Percentiles rank a stretch among this genome's conserved stretches.
These are phyloP conservation scores for Harpagoxenus sublaevis DNA, from an alignment of 2,888 invertebrate species.

Conservation along the genomic window DNA sequence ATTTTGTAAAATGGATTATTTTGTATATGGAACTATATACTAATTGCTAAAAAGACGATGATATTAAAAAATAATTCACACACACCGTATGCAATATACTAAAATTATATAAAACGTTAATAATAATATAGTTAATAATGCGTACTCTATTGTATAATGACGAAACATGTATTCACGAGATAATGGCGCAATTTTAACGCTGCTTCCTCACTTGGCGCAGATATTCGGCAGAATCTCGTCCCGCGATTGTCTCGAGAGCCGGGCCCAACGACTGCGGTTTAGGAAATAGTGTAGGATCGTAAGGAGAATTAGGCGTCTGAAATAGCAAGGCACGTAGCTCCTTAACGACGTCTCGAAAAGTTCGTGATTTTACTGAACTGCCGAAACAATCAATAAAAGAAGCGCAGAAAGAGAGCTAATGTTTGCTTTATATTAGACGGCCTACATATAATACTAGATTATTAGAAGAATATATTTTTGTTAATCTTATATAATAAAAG, in stretches of 20 bases:
- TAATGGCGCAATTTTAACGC: slow-evolving; percentile 73
- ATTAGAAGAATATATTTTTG: not conserved
- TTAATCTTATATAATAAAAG: not conserved
- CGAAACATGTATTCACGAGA: slow-evolving; percentile 58
- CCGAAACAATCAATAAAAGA: slow-evolving; percentile 72
- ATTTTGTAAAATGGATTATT: not conserved
- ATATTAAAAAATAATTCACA: not conserved
- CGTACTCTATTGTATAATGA: slow-evolving; percentile 46
- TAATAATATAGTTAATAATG: slow-evolving; percentile 39
- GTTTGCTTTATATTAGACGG: slow-evolving; percentile 13
- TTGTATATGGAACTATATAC: not conserved
- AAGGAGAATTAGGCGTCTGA: slow-evolving; percentile 79
- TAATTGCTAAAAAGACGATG: not conserved
- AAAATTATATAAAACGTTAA: slow-evolving; percentile 17
- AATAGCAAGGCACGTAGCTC: slow-evolving; percentile 78
- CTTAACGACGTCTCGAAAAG: slow-evolving; percentile 78
- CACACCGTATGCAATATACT: not conserved
- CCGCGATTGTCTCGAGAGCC: slow-evolving; percentile 76
- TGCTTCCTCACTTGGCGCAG: slow-evolving; percentile 70
- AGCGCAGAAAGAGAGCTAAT: slow-evolving; percentile 14
- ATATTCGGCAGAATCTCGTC: slow-evolving; percentile 77
- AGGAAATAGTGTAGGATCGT: slow-evolving; percentile 78
- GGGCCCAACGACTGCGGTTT: slow-evolving; percentile 78
- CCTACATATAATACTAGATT: not conserved
- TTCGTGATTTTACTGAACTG: slow-evolving; percentile 75